Evolutionary conservation across 2,113 vertebrate genomes (phyloP), one percentile per base, ranked within the genome.

Genomic region (Plecotus auritus): DNA sequence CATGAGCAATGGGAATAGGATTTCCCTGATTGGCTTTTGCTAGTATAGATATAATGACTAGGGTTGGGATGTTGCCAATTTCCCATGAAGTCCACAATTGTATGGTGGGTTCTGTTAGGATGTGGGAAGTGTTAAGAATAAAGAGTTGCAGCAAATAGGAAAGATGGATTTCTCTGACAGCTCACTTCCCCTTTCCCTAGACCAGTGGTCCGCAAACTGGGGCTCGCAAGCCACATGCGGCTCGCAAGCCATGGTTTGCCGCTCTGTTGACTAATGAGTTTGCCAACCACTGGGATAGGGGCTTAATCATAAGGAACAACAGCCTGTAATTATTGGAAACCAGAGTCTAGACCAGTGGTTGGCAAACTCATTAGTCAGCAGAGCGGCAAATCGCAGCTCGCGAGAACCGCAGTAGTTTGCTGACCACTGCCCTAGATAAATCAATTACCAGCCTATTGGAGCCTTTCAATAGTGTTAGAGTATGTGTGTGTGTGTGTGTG

Each of bases 401-500:
- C 37, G 37, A 40, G 37, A n/a, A n/a, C 37, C 37, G 37, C 37
- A 40, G 37, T 40, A 40, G 37, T 40, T 40, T 40, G 37, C 37
- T 4, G 37, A 40, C 37, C 37, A 40, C 37, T 40, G 37, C 17
- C 42, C 84, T 59, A 88, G 70, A 66, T 69, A 51, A 56, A 82
- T 96, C 97, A 96, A 90, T 94, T 87, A 96, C 40, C 37, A 92
- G 66, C 37, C 37, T 92, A 82, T 85, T 93, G 35, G 49, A 59
- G n/a, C 28, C 54, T 70, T 97, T 91, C 0, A 89, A 54, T 90
- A 66, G 47, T 85, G 40, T 90, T 89, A 66, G 32, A 37, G 16
- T 16, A 26, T 77, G 61, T 59, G 70, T 78, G 3, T 9, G 37
- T 28, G 13, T 35, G 37, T 40, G 56, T 40, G 73, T 80, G 6